A percentile compares a stretch with the other conserved stretches of the same genome.
phyloP scores from a whole-genome alignment of 2,888 invertebrate species.

The Belgica antarctica region DNA sequence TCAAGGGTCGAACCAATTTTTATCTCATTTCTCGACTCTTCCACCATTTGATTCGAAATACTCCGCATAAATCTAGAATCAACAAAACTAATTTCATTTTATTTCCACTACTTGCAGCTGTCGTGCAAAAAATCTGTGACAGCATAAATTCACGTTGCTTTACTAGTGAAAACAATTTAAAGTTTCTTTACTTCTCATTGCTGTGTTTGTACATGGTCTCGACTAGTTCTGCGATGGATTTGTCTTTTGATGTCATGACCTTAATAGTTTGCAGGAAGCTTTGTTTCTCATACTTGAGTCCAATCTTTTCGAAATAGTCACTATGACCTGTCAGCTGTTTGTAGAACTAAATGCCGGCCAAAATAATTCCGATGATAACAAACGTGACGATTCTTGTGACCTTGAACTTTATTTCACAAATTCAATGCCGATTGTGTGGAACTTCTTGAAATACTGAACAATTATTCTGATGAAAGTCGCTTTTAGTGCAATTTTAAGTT shows the following conservation, averaged over 20 bases:
- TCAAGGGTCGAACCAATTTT: too few relatives aligned
- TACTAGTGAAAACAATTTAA: too few relatives aligned
- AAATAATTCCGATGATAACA: too few relatives aligned
- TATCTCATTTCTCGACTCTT: too few relatives aligned
- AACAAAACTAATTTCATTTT: too few relatives aligned
- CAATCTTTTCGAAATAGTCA: constrained; percentile 32
- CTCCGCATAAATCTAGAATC: neutral
- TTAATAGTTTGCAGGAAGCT: neutral
- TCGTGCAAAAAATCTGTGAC: constrained; percentile 10
- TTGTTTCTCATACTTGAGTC: neutral
- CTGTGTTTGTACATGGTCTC: constrained; percentile 40
- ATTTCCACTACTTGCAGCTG: constrained; percentile 19
- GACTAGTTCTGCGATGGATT: neutral
- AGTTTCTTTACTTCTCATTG: constrained; percentile 40
- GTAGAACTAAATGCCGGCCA: neutral
- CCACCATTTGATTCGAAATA: too few relatives aligned
- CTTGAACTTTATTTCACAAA: neutral
- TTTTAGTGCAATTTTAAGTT: too few relatives aligned
- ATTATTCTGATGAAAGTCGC: too few relatives aligned
- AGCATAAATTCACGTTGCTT: too few relatives aligned
- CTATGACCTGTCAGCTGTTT: constrained; percentile 27
- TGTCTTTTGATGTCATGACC: neutral
- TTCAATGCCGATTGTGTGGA: too few relatives aligned
- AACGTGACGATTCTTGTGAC: neutral
- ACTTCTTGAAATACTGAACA: too few relatives aligned